phyloP scores from a whole-genome alignment of 2,888 invertebrate species.

The Adineta ricciae region DNA sequence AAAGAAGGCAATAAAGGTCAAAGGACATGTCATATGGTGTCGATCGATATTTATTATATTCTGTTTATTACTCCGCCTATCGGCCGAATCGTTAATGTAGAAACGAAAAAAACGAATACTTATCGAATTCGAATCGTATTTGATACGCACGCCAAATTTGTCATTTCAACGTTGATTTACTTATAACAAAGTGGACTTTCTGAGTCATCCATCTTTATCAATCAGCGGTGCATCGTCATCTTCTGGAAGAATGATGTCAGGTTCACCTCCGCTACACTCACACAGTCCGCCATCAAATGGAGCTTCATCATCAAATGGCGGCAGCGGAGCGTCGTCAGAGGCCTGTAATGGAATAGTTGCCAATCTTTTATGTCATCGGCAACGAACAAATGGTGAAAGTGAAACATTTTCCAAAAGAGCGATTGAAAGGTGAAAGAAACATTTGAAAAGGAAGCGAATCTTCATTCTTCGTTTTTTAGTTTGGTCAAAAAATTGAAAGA shows the following conservation, averaged over 20 bases:
- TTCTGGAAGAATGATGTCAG: not conserved
- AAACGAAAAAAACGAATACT: not conserved
- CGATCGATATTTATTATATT: not conserved
- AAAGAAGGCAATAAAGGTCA: not conserved
- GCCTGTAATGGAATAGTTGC: constrained; percentile 59
- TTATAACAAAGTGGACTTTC: not conserved
- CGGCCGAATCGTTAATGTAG: not conserved
- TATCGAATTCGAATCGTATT: not conserved
- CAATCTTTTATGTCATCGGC: constrained; percentile 90
- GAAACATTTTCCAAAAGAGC: constrained; percentile 95
- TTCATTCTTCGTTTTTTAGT: constrained; percentile 49
- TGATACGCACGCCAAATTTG: not conserved
- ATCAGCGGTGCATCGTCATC: not conserved
- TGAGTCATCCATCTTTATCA: not conserved
- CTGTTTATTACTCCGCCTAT: not conserved
- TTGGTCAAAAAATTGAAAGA: constrained; percentile 97
- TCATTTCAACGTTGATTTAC: not conserved
- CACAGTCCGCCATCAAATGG: not conserved
- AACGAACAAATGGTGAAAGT: constrained; percentile 71
- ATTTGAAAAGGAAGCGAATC: not conserved
- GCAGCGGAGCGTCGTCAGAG: constrained; percentile 23
- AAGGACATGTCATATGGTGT: not conserved
- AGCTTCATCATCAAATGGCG: not conserved
- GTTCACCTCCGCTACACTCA: not conserved
- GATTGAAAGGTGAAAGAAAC: constrained; percentile 62